These are phyloP conservation scores for Lasioglossum morio DNA, from an alignment of 2,888 invertebrate species.

Conservation along the genomic window DNA sequence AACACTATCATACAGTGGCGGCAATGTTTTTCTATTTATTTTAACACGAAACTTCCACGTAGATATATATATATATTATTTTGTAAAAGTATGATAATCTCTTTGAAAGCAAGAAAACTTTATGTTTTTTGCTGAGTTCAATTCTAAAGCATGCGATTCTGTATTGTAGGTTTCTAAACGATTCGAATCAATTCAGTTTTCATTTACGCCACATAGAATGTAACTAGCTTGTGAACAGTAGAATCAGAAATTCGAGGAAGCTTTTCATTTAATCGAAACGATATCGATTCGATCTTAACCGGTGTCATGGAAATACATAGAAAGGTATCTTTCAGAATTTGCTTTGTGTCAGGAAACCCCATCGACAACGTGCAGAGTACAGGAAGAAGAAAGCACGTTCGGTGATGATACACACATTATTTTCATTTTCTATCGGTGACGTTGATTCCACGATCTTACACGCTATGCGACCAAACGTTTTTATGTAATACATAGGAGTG, in stretches of 20 bases:
- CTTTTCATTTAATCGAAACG: slow-evolving; percentile 2
- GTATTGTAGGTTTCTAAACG: neutral
- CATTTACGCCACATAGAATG: neutral
- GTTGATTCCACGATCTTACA: slow-evolving; percentile 28
- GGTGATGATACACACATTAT: slow-evolving; percentile 74
- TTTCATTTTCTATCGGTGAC: slow-evolving; percentile 72
- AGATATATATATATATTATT: neutral
- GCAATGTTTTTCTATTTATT: slow-evolving; percentile 23
- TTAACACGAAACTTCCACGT: neutral
- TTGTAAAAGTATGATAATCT: neutral
- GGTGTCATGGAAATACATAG: slow-evolving; percentile 46
- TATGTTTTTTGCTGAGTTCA: neutral
- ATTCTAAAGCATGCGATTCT: slow-evolving; percentile 7
- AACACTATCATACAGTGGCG: neutral
- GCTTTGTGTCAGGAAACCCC: slow-evolving; percentile 78
- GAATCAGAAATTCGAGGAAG: slow-evolving; percentile 20
- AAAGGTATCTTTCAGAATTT: slow-evolving; percentile 81
- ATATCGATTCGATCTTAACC: slow-evolving; percentile 6
- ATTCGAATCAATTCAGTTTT: slow-evolving; percentile 19
- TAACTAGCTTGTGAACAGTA: neutral
- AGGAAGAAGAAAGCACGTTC: slow-evolving; percentile 79
- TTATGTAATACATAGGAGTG: neutral
- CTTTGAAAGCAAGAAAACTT: neutral
- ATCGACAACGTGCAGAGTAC: slow-evolving; percentile 75
- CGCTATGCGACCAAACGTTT: slow-evolving; percentile 7